phyloP scores from a whole-genome alignment of 2,113 vertebrate species.

The Planiliza haematocheilus region DNA sequence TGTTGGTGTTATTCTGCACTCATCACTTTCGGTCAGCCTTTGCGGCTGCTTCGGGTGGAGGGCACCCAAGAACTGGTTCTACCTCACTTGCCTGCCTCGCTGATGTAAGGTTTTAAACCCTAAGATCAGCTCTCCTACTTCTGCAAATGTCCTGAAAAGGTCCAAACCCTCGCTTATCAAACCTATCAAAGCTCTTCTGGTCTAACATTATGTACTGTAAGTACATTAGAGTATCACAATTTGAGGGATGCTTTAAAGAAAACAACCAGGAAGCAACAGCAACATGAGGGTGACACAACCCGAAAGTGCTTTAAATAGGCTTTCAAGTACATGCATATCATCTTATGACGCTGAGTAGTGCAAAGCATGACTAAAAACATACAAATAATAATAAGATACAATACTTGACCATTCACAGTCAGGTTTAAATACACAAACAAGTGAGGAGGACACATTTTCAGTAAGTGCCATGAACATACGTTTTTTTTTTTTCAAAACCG shows the following conservation, averaged over 20 bases:
- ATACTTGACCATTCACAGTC: fast-evolving
- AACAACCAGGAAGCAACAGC: not conserved
- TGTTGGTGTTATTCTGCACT: fast-evolving
- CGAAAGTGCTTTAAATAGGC: fast-evolving
- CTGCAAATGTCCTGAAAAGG: not conserved
- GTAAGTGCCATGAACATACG: no score
- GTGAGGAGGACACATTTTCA: no score
- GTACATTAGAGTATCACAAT: fast-evolving
- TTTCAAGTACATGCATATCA: conserved; percentile 6
- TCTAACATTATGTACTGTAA: no score
- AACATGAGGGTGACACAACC: not conserved
- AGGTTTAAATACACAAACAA: fast-evolving
- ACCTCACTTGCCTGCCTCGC: fast-evolving
- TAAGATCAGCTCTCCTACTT: not conserved
- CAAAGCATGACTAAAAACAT: fast-evolving
- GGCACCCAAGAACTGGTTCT: not conserved
- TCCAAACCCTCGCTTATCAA: not conserved
- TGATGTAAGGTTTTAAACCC: fast-evolving
- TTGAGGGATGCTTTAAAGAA: fast-evolving
- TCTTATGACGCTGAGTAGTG: conserved; percentile 8
- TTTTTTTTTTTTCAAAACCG: no score
- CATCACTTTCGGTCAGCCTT: not conserved
- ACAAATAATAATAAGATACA: not conserved
- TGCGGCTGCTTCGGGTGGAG: not conserved
- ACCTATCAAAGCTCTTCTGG: not conserved